Evolutionary conservation across 2,888 invertebrate genomes (phyloP).

Genomic region (Patella depressa): DNA sequence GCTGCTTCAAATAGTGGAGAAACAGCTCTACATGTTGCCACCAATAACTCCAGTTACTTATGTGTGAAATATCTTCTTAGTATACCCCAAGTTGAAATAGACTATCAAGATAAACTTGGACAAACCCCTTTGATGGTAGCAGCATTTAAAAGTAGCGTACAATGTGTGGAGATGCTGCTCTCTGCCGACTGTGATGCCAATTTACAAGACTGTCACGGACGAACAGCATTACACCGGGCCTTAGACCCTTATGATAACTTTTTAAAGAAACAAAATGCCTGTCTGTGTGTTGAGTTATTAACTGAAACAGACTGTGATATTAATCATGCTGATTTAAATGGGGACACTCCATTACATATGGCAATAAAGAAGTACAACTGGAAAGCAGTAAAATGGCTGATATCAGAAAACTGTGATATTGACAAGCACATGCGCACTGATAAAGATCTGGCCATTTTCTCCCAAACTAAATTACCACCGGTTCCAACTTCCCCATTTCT

Average conservation of each 20-base stretch:
- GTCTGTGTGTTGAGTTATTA: background rate
- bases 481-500: background rate
- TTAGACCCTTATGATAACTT: background rate
- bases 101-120: background rate
- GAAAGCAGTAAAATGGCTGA: background rate
- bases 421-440: background rate
- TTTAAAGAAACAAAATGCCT: background rate
- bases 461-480: background rate
- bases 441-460: background rate
- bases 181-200: background rate
- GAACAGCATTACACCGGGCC: background rate
- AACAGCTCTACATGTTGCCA: background rate
- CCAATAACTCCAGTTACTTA: background rate
- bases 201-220: background rate
- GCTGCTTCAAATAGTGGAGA: background rate
- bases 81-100: background rate
- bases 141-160: background rate
- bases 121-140: background rate
- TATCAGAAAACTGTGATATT: background rate
- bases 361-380: background rate
- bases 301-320: background rate
- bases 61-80: background rate
- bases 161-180: background rate
- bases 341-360: conserved; percentile 2
- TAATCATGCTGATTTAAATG: background rate